A percentile compares a stretch with the other conserved stretches of the same genome.
These are phyloP conservation scores for Etia nguti DNA, from an alignment of 2,113 vertebrate genomes.

Conservation along the genomic window DNA sequence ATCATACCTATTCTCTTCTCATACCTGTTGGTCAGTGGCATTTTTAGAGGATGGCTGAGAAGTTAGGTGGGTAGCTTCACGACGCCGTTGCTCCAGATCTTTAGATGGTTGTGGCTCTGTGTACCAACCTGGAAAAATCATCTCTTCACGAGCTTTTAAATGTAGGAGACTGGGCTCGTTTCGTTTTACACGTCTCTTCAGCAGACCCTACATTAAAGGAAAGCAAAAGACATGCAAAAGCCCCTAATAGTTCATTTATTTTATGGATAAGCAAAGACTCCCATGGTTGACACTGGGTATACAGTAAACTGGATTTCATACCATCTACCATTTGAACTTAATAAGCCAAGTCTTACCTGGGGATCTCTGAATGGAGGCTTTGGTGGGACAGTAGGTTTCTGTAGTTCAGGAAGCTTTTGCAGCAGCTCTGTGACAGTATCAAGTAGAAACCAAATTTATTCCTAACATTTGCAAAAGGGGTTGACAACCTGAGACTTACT, in stretches of 20 bases:
- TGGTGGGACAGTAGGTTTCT: constrained; percentile 2
- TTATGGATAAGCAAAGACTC: not conserved
- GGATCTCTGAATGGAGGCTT: constrained; percentile 48
- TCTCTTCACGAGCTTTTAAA: not conserved
- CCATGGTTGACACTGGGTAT: not conserved
- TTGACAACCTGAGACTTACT: rapidly evolving
- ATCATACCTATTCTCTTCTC: not conserved
- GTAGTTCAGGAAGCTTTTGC: not conserved
- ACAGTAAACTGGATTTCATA: not conserved
- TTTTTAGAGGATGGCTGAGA: not conserved
- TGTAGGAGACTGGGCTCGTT: constrained; percentile 5
- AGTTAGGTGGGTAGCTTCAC: not conserved
- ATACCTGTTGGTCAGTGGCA: not conserved
- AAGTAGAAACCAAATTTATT: not conserved
- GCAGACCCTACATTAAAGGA: not conserved
- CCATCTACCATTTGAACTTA: not conserved
- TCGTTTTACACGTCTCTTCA: constrained; percentile 16
- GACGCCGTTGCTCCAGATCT: not conserved
- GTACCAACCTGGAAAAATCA: constrained; percentile 38
- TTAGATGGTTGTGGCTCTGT: not conserved
- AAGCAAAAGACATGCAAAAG: not conserved
- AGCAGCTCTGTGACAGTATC: not conserved
- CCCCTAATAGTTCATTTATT: not conserved
- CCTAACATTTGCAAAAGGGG: not conserved
- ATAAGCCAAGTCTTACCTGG: constrained; percentile 59